Evolutionary conservation across 2,113 vertebrate species (phyloP).

Genomic region (Seriola dumerili): DNA sequence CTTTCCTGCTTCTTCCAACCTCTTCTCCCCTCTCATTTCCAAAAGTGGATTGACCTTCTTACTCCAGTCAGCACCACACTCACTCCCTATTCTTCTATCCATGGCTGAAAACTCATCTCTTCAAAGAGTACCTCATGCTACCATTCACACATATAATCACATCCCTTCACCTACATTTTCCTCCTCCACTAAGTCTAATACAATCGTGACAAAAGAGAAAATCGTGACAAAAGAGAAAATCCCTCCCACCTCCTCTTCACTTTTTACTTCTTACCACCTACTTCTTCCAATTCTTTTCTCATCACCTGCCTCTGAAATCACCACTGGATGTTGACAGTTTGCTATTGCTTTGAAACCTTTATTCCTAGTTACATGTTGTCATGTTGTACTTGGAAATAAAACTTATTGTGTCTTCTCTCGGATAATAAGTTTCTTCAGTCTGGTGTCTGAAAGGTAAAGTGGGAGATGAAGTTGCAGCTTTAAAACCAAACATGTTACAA

Average conservation of each 20-base stretch:
- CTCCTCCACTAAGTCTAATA: constrained; percentile 8
- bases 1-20: neutral
- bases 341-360: neutral
- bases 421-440: neutral
- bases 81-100: constrained; percentile 18
- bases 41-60: constrained; percentile 57
- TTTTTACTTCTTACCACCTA: constrained; percentile 19
- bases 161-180: constrained; percentile 39
- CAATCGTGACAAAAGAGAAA: neutral
- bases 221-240: constrained; percentile 15
- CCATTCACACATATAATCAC: constrained; percentile 26
- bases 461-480: neutral
- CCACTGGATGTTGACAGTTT: neutral
- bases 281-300: constrained; percentile 19
- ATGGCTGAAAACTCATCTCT: constrained; percentile 36
- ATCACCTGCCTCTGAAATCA: constrained; percentile 27
- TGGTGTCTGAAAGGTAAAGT: neutral
- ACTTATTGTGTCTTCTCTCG: neutral
- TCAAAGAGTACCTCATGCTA: constrained; percentile 23
- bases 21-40: constrained; percentile 29
- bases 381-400: constrained; percentile 3
- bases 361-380: neutral
- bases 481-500: neutral
- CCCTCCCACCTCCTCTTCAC: neutral
- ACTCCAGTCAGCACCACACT: constrained; percentile 9